Conservation (phyloP, 2,888 invertebrate genomes). For the Petrolisthes manimaculis region DNA sequence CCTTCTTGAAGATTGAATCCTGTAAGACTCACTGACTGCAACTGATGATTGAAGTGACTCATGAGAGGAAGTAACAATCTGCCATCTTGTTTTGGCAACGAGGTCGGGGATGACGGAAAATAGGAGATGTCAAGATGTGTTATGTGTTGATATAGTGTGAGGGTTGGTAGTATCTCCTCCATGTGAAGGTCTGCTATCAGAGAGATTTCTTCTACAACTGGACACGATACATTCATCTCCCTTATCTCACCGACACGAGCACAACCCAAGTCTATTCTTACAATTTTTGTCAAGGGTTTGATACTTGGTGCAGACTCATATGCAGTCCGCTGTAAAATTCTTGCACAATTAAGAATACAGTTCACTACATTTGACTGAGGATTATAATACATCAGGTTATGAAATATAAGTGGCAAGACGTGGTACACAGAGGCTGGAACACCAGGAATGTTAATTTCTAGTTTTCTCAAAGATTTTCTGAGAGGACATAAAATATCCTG, state of each 20-base stretch:
- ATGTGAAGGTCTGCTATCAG: constrained; percentile 32
- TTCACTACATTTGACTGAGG: constrained; percentile 20
- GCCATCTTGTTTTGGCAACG: constrained; percentile 40
- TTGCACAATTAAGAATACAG: constrained; percentile 24
- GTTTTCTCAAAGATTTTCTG: constrained; percentile 31
- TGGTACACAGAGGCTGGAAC: constrained; percentile 27
- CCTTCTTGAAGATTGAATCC: constrained; percentile 34
- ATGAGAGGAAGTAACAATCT: constrained; percentile 31
- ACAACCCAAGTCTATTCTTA: constrained; percentile 28
- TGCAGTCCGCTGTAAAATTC: background rate
- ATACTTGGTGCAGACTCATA: background rate
- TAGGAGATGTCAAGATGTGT: constrained; percentile 30
- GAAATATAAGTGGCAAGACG: constrained; percentile 22
- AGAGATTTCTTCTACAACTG: constrained; percentile 29
- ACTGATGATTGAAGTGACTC: constrained; percentile 14
- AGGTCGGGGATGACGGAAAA: constrained; percentile 40
- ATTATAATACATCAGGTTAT: constrained; percentile 25
- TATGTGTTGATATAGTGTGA: constrained; percentile 15
- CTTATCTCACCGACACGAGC: background rate
- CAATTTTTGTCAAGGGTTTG: background rate
- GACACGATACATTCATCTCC: constrained; percentile 30
- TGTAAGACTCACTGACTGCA: constrained; percentile 32
- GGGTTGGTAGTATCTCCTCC: constrained; percentile 16
- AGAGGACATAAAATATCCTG: constrained; percentile 4
- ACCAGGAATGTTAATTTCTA: constrained; percentile 25